Base-by-base conservation (phyloP, 92 coral and sea anemone genomes). In the Umimayanthus chanpuru region DNA sequence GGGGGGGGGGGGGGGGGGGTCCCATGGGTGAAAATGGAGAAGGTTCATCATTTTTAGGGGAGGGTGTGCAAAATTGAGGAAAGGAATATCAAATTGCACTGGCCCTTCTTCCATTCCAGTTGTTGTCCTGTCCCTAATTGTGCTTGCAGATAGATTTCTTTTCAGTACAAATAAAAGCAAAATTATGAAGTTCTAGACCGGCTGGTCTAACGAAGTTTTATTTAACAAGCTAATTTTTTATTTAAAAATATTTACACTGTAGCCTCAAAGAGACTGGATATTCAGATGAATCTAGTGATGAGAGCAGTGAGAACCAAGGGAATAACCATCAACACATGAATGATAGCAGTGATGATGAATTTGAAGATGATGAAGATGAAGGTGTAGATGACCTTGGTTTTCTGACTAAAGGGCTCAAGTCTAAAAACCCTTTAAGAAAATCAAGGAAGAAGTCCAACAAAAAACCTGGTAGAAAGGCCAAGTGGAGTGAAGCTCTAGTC, bases 381-480 rank as follows among this genome's bases (percentile, higher is more conserved):
- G 81, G 81, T 77, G 81, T n/a, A 43, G 61, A 77, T 77, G 81
- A 77, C 38, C 61, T 41, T 44, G 32, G 81, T 41, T 77, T 77
- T 41, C 61, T 40, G 55, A 76, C 80, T 76, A 73, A 76, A 76
- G 81, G 84, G 58, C 67, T n/a, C 40, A 76, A 79, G 29, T 26
- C 84, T 49, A 70, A 43, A 88, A 44, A 36, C 38, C 49, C 39
- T 67, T 80, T 72, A 49, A 71, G 55, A 23, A 81, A 71, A 50
- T 36, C 76, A 81, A 79, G 72, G 73, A 81, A 71, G 80, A 88
- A 49, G 50, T 25, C 55, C 43, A 80, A 86, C 36, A 83, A 89
- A 82, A 89, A 82, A 76, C 88, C 88, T 49, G 93, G 91, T 74
- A 78, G 89, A 40, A 88, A 91, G 76, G 93, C 86, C 85, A 86